Conservation (phyloP, 2,888 invertebrate species). For the Tiliacea aurago region DNA sequence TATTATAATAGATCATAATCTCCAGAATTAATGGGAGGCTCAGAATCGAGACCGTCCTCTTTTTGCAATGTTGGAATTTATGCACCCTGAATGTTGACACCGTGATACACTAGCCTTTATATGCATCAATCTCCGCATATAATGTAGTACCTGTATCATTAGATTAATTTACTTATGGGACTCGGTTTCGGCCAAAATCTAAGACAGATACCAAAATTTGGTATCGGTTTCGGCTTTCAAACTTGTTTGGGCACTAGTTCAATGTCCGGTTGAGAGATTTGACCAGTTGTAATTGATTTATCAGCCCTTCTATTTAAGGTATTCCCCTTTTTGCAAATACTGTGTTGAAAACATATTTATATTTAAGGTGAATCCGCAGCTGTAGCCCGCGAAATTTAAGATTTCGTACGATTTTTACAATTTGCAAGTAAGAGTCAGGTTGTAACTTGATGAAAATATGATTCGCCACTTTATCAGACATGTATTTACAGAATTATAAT, state of each 20-base stretch:
- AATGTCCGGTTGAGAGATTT: neutral
- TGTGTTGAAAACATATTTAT: neutral
- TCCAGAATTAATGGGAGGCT: no score
- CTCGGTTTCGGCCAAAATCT: neutral
- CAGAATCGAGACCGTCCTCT: neutral
- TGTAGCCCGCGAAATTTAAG: no score
- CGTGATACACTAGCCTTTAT: neutral
- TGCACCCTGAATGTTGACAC: neutral
- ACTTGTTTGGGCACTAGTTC: neutral
- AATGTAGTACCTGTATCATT: no score
- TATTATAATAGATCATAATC: no score
- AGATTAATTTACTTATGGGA: no score
- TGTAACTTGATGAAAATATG: no score
- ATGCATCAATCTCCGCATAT: neutral
- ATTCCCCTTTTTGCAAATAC: neutral
- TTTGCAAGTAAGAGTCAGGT: no score
- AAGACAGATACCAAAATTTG: neutral
- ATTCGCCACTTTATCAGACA: no score
- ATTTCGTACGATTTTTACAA: no score
- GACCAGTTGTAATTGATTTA: neutral
- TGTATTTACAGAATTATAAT: no score
- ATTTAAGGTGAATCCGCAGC: neutral
- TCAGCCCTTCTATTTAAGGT: neutral
- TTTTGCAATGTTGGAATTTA: neutral
- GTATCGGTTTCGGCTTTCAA: constrained; percentile 16